Conservation (phyloP, 2,888 invertebrate genomes). For the Arrhopalites spinosus region DNA sequence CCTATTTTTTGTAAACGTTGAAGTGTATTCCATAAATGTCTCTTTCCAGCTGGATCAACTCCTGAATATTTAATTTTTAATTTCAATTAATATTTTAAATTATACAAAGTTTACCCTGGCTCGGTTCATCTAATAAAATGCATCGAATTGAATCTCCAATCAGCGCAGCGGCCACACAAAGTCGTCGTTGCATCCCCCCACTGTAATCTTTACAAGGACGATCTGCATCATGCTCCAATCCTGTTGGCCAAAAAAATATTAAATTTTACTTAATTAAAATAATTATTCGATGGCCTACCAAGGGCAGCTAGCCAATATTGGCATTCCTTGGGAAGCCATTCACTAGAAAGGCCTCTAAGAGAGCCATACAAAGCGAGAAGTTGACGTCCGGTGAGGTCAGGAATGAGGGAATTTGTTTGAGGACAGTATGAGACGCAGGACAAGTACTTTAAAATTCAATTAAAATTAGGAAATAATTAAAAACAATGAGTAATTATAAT, state of each 20-base stretch:
- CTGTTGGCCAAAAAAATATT: conserved; percentile 12
- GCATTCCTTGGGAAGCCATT: conserved; percentile 21
- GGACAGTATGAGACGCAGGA: conserved; percentile 37
- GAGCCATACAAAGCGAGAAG: conserved; percentile 30
- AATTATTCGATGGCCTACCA: conserved; percentile 14
- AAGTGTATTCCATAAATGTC: conserved; percentile 37
- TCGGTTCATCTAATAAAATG: conserved; percentile 19
- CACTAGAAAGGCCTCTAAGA: conserved; percentile 28
- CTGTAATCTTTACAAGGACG: conserved; percentile 24
- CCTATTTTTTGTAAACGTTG: conserved; percentile 30
- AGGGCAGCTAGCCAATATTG: conserved; percentile 38
- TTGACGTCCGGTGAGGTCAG: conserved; percentile 35
- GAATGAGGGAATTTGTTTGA: conserved; percentile 23
- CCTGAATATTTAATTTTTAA: neutral
- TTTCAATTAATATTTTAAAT: too few relatives aligned
- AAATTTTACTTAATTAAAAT: neutral
- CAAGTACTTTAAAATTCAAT: conserved; percentile 30
- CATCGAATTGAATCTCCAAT: conserved; percentile 31
- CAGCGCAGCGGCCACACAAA: conserved; percentile 37
- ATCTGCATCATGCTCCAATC: conserved; percentile 37
- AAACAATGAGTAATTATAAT: neutral
- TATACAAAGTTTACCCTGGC: conserved; percentile 18
- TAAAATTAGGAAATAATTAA: too few relatives aligned
- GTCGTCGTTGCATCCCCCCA: conserved; percentile 35
- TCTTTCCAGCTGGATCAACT: conserved; percentile 32